These are phyloP conservation scores for Rhinophrynus dorsalis DNA, from an alignment of 2,797 vertebrate genomes.

Conservation along the genomic window DNA sequence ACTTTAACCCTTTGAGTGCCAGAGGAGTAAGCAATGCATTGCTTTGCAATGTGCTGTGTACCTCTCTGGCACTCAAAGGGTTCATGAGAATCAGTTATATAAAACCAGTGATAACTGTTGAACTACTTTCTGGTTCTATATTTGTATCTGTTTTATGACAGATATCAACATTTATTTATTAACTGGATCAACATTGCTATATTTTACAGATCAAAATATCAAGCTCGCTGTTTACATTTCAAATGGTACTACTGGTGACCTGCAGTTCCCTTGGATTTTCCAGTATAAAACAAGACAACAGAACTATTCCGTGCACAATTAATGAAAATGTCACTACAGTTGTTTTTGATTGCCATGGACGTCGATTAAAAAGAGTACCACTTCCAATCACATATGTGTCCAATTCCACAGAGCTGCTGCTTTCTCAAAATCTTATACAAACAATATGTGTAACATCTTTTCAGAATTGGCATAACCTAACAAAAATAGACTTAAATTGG, in stretches of 20 bases:
- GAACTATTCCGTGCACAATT: constrained; percentile 56
- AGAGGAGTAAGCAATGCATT: too few relatives aligned
- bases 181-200: too few relatives aligned
- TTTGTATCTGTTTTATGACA: too few relatives aligned
- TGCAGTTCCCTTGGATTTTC: constrained; percentile 37
- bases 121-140: too few relatives aligned
- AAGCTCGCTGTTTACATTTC: background rate
- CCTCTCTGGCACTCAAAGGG: too few relatives aligned
- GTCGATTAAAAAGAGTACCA: constrained; percentile 56
- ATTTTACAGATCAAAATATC: constrained; percentile 52
- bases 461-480: constrained; percentile 55
- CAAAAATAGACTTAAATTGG: constrained; percentile 55
- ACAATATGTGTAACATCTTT: constrained; percentile 54
- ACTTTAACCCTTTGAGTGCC: too few relatives aligned
- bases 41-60: too few relatives aligned
- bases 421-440: constrained; percentile 57
- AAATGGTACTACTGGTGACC: constrained; percentile 37
- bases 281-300: constrained; percentile 26
- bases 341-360: constrained; percentile 51
- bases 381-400: constrained; percentile 27
- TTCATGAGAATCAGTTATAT: too few relatives aligned
- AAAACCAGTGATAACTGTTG: too few relatives aligned
- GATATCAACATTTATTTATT: too few relatives aligned
- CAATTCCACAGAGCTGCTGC: constrained; percentile 54
- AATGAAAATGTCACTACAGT: constrained; percentile 37